These are phyloP conservation scores for Ascidia mentula DNA, from an alignment of 23 tunicate genomes.

Conservation along the genomic window DNA sequence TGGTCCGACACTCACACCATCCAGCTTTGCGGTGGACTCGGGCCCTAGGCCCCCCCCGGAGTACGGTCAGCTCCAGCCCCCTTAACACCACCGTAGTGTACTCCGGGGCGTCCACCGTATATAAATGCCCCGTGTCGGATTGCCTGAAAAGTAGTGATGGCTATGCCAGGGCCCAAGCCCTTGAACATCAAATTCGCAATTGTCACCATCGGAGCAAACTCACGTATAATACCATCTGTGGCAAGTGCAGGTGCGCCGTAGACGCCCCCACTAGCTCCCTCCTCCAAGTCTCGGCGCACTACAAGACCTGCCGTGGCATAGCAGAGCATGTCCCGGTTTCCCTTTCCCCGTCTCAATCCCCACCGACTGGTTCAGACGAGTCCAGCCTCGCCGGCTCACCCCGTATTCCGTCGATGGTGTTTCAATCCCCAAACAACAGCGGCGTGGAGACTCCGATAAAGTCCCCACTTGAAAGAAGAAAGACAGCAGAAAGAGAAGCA, in stretches of 20 bases:
- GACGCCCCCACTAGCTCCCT: background rate
- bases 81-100: background rate
- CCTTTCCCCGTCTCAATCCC: background rate
- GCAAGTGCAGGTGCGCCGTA: constrained; percentile 3
- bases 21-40: background rate
- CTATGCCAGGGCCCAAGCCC: background rate
- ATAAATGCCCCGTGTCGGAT: background rate
- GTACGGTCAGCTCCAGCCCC: background rate
- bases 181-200: background rate
- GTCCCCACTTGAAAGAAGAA: too few relatives aligned
- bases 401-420: constrained; percentile 11
- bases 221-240: background rate
- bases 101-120: background rate
- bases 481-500: too few relatives aligned
- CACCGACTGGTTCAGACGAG: background rate
- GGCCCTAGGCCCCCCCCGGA: background rate
- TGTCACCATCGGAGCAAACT: background rate
- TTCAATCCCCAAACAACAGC: too few relatives aligned
- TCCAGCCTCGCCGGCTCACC: constrained; percentile 5
- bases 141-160: background rate
- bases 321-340: background rate
- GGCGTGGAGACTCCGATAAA: too few relatives aligned
- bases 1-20: background rate
- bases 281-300: background rate
- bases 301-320: constrained; percentile 1